Conservation (phyloP, 2,113 vertebrate genomes). For the Geococcyx californianus region DNA sequence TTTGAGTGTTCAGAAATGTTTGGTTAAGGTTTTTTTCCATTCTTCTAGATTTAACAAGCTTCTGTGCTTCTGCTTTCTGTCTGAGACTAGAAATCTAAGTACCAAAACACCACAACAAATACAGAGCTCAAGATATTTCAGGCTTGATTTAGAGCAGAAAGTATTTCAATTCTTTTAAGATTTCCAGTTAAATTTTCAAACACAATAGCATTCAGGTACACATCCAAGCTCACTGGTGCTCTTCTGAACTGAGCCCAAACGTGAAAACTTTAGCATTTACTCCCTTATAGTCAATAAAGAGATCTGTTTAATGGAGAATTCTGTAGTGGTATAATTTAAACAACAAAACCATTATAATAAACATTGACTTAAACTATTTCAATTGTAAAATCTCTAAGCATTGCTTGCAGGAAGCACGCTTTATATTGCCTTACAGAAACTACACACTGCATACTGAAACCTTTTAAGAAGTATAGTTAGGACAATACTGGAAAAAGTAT, state of each 20-base stretch:
- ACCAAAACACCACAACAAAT: slow-evolving; percentile 33
- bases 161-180: background rate
- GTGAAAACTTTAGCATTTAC: background rate
- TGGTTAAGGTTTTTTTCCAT: slow-evolving; percentile 32
- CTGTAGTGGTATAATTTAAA: background rate
- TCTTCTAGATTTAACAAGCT: slow-evolving; percentile 2
- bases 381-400: background rate
- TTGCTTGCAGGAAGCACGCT: background rate
- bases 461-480: background rate
- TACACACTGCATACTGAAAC: slow-evolving; percentile 9
- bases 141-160: slow-evolving; percentile 16
- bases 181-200: background rate
- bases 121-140: background rate
- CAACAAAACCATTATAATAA: background rate
- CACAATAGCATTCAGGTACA: background rate
- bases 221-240: background rate
- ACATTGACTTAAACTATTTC: background rate
- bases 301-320: background rate
- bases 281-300: background rate
- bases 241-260: background rate
- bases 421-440: slow-evolving; percentile 20
- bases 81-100: slow-evolving; percentile 14
- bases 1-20: slow-evolving; percentile 4
- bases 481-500: background rate
- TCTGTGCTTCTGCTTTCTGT: slow-evolving; percentile 22